A percentile compares a stretch with the other conserved stretches of the same genome.
Conservation (phyloP, 37 sponge, comb jelly and placozoan species). For the Axinella damicornis region DNA sequence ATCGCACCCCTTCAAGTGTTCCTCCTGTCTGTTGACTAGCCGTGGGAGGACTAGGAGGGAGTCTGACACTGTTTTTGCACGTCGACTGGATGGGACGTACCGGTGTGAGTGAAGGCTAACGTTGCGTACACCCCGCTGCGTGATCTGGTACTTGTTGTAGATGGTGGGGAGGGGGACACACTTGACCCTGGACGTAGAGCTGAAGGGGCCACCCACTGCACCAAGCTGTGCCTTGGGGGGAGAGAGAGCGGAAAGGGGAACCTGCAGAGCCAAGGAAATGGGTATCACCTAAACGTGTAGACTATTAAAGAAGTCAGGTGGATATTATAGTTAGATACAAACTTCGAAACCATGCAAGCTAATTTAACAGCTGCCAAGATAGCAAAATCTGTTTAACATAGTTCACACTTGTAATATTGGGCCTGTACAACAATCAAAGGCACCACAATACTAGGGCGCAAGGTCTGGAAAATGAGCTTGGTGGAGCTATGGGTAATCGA, state of each 20-base stretch:
- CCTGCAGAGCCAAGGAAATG: conserved; percentile 12
- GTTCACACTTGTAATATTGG: too few relatives aligned
- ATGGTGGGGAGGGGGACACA: conserved; percentile 46
- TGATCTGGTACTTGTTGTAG: conserved; percentile 12
- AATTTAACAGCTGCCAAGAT: too few relatives aligned
- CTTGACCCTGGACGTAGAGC: conserved; percentile 54
- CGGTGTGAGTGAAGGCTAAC: conserved; percentile 44
- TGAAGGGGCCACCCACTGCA: conserved; percentile 35
- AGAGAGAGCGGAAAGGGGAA: conserved; percentile 50
- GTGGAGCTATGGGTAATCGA: too few relatives aligned
- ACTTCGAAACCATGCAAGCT: too few relatives aligned
- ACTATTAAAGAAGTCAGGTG: too few relatives aligned
- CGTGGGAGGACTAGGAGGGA: conserved; percentile 18
- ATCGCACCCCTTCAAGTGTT: background rate
- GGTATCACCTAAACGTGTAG: background rate
- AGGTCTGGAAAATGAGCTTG: too few relatives aligned
- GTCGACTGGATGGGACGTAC: background rate
- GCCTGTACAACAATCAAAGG: too few relatives aligned
- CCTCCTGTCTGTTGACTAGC: background rate
- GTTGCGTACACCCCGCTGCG: conserved; percentile 6
- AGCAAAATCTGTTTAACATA: too few relatives aligned
- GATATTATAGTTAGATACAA: too few relatives aligned
- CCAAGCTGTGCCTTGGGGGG: conserved; percentile 21
- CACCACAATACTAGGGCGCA: too few relatives aligned
- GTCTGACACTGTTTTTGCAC: conserved; percentile 18